Conservation (phyloP, 2,888 invertebrate genomes). For the Apodemia hepburni region DNA sequence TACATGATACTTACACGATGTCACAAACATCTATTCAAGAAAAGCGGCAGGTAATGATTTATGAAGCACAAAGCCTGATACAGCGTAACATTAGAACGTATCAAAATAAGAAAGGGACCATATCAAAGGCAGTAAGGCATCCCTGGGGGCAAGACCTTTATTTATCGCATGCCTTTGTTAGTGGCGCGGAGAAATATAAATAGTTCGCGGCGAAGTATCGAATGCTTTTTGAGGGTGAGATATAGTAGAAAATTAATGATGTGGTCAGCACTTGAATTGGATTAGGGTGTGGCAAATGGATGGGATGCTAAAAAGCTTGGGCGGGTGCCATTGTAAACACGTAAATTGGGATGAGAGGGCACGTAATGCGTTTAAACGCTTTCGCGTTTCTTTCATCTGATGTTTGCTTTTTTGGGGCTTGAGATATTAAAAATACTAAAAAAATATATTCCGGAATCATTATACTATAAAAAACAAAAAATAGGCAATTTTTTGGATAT, state of each 20-base stretch:
- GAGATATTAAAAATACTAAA: too few species aligned
- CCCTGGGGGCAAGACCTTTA: slow-evolving; percentile 64
- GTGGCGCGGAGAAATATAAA: slow-evolving; percentile 68
- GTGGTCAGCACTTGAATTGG: slow-evolving; percentile 74
- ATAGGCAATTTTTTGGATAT: too few species aligned
- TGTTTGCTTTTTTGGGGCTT: not conserved
- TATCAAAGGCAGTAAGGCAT: slow-evolving; percentile 75
- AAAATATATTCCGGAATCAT: too few species aligned
- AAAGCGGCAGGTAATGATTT: slow-evolving; percentile 67
- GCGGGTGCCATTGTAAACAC: slow-evolving; percentile 66
- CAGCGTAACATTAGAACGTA: slow-evolving; percentile 68
- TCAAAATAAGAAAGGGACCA: slow-evolving; percentile 74
- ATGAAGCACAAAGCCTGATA: slow-evolving; percentile 65
- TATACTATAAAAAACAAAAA: too few species aligned
- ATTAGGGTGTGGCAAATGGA: slow-evolving; percentile 58
- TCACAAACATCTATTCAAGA: slow-evolving; percentile 25
- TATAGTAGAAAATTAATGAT: slow-evolving; percentile 77
- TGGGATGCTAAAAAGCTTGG: slow-evolving; percentile 67
- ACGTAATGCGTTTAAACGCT: slow-evolving; percentile 7
- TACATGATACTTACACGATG: slow-evolving; percentile 18
- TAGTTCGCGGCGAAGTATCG: slow-evolving; percentile 74
- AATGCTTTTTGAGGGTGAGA: slow-evolving; percentile 69
- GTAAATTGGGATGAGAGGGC: slow-evolving; percentile 43
- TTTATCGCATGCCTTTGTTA: slow-evolving; percentile 74
- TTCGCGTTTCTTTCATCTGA: not conserved